Evolutionary conservation across 2,888 invertebrate genomes (phyloP).

Genomic region (Sinodicranocentrus sp.): DNA sequence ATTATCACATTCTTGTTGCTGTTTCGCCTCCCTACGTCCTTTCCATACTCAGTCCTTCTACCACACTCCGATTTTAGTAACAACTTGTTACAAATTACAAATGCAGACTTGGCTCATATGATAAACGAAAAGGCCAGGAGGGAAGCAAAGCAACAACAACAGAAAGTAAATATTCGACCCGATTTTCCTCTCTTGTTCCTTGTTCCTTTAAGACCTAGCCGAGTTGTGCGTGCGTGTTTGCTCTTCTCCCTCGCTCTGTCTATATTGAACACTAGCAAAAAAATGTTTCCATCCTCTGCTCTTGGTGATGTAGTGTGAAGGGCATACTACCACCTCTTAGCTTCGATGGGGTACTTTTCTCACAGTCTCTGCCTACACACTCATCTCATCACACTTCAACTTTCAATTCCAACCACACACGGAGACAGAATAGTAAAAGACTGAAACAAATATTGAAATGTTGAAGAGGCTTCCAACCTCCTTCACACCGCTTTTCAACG

Average conservation of each 20-base stretch:
- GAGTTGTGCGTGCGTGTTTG: background rate
- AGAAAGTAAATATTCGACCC: background rate
- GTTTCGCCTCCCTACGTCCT: background rate
- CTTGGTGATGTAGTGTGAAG: background rate
- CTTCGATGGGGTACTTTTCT: no score
- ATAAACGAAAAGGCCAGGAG: constrained; percentile 17
- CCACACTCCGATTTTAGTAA: background rate
- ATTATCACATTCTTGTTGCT: background rate
- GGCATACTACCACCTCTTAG: no score
- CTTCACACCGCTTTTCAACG: no score
- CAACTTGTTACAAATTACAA: constrained; percentile 50
- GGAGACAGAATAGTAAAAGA: no score
- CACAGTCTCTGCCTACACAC: no score
- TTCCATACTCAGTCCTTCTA: background rate
- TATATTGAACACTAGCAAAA: background rate
- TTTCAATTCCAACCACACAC: no score
- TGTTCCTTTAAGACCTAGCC: background rate
- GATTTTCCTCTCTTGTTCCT: background rate
- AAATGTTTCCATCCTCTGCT: background rate
- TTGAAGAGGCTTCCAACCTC: no score
- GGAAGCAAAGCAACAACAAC: background rate
- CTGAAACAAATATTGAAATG: no score
- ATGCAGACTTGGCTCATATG: constrained; percentile 44
- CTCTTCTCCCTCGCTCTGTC: no score
- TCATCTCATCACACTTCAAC: no score